Base-by-base conservation (phyloP, 2,113 vertebrate species). In the Tetrao urogallus region DNA sequence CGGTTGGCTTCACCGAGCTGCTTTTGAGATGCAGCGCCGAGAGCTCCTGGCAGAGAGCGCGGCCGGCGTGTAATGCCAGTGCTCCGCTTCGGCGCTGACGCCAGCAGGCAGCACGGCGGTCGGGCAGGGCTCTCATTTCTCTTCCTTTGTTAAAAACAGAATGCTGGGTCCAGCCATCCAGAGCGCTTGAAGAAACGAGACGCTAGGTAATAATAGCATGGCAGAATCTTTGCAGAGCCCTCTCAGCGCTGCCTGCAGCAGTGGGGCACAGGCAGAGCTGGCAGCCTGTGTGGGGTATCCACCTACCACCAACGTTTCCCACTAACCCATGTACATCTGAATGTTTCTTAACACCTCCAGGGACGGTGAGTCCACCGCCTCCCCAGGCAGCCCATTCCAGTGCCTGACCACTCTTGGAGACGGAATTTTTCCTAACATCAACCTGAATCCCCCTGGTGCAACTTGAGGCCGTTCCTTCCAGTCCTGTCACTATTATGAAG, bases 51-150 rank as follows among this genome's bases (percentile, higher is more conserved):
- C 74, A 58, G 65, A 40, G 38, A 16, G n/a, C 84, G 48, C 52
- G 24, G 36, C 36, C 1, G 0, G 58, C 7, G 4, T 24, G 47
- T 17, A 22, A 24, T 0, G 2, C 57, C 65, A 0, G 0, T 25
- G 63, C 63, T 82, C 61, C 1, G 0, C 73, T 92, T 79, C 74
- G 24, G 34, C 45, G 28, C 43, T 28, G 73, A 25, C 73, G 57
- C 18, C 21, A 36, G 22, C 24, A 65, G 47, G 19, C 15, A 30
- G 43, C 63, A 65, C 10, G 58, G 20, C 67, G 36, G 83, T 45
- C 76, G 60, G 42, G 6, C 52, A 47, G 47, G 20, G 54, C 24
- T 40, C 47, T 70, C 52, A 10, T 65, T 79, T 72, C 30, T 13
- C 17, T 1, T 21, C 30, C n/a, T 90, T 60, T 50, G 34, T 24